Evolutionary conservation across 2,797 vertebrate species (phyloP), one percentile per base, ranked within the genome.

Genomic region (Oceanodroma leucorhoa): DNA sequence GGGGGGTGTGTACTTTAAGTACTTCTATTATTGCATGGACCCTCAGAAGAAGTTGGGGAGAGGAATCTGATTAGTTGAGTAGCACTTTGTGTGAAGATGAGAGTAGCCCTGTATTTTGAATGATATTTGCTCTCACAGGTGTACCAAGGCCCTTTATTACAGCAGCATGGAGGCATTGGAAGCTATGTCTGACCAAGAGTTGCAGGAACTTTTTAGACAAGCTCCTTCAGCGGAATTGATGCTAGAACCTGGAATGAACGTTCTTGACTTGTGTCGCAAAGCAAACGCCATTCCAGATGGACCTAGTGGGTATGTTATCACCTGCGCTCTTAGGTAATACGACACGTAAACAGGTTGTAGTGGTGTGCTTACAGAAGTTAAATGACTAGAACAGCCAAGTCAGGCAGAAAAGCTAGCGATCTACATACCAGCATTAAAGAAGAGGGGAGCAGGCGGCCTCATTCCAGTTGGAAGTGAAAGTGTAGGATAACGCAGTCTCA

Each of bases 171-270:
- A 98, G 61, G 99, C 99, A 11, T 71, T 99, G 96, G 98, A 99
- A 95, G 97, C 98, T 67, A 99, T 99, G 99, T 99, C 98, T 66
- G 99, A 99, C 29, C 95, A 98, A 67, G 99, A 99, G 95, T 97
- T 99, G 71, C 98, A 99, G 97, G 99, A 99, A 91, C 98, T 99
- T 50, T 99, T 99, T 96, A 98, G 76, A 94, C 99, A 99, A 97
- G 98, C 99, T 85, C 96, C 99, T 3, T 99, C 99, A 97, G 97
- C 98, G 10, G 99, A 99, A 97, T 57, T 99, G 85, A 93, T 99
- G 93, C 96, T 99, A 83, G 99, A 99, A 85, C 99, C 99, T 2
- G 99, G 99, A 34, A 99, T 98, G 84, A 98, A 96, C 0, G 98
- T 99, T 71, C 97, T 99, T 20, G 99, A 99, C 16, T 97, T 98